Percentiles rank a stretch among this genome's conserved stretches.
Evolutionary conservation across 2,113 vertebrate species (phyloP).

Genomic region (Cercopithecus mona): DNA sequence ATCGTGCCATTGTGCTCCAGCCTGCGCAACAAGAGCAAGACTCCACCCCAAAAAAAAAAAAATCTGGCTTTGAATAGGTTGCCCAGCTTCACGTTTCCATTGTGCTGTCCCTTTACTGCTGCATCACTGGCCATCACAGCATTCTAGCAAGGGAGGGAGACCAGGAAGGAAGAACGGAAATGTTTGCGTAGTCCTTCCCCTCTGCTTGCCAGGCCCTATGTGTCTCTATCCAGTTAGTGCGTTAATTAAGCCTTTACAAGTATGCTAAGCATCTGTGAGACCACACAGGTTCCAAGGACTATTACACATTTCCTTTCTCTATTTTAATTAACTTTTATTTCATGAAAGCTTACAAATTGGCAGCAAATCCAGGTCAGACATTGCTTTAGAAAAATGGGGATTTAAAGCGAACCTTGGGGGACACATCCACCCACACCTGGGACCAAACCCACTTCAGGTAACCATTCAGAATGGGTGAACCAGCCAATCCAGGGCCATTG

Average conservation of each 20-base stretch:
- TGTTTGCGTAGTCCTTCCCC: neutral
- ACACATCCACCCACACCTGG: neutral
- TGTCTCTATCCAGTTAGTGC: neutral
- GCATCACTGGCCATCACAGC: neutral
- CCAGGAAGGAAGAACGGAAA: neutral
- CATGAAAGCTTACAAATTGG: neutral
- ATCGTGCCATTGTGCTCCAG: too few relatives aligned
- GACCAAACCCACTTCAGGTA: neutral
- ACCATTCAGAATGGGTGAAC: neutral
- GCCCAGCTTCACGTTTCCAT: neutral
- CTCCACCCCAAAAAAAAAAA: too few relatives aligned
- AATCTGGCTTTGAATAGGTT: neutral
- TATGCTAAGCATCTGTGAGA: neutral
- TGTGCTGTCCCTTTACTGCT: neutral
- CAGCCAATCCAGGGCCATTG: neutral
- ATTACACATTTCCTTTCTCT: conserved; percentile 23
- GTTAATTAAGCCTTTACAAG: conserved; percentile 46
- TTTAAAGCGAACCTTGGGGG: neutral
- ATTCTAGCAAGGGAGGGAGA: neutral
- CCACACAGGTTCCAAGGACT: neutral
- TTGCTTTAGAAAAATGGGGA: conserved; percentile 47
- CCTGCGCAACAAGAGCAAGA: too few relatives aligned
- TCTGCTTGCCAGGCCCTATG: neutral
- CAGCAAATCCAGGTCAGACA: conserved; percentile 29
- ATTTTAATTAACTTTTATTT: conserved; percentile 45